Conservation (phyloP, 2,888 invertebrate species). For the Ferdinandea cuprea region DNA sequence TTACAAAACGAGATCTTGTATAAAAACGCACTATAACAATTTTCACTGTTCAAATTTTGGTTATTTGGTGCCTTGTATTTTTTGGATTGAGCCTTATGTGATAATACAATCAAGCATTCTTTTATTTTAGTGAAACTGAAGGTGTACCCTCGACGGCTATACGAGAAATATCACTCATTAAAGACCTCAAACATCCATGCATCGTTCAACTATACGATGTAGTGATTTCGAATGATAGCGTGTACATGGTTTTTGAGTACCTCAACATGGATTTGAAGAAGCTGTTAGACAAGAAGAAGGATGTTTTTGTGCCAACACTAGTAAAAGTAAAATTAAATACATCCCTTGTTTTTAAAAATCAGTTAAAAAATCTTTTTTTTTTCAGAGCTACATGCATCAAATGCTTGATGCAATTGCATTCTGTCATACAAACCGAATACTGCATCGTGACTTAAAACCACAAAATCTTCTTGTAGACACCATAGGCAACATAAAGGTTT, state of each 20-base stretch:
- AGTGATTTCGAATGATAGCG: conserved; percentile 91
- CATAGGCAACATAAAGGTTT: conserved; percentile 91
- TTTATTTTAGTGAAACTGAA: conserved; percentile 91
- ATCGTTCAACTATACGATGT: conserved; percentile 96
- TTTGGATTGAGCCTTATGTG: no score
- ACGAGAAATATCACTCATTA: conserved; percentile 96
- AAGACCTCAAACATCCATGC: conserved; percentile 94
- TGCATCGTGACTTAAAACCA: conserved; percentile 97
- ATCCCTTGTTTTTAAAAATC: conserved; percentile 29
- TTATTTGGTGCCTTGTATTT: no score
- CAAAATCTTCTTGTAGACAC: conserved; percentile 96
- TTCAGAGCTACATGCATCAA: conserved; percentile 92
- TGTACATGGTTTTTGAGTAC: conserved; percentile 97
- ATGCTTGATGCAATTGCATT: conserved; percentile 93
- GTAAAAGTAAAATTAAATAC: conserved; percentile 85
- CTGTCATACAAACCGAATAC: conserved; percentile 94
- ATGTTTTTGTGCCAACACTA: conserved; percentile 86
- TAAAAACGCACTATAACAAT: no score
- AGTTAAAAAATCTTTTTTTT: conserved; percentile 7
- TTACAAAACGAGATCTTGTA: no score
- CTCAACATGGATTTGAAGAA: conserved; percentile 96
- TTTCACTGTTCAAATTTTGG: no score
- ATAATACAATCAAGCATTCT: background rate
- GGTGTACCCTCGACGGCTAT: conserved; percentile 99
- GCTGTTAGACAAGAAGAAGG: conserved; percentile 89